Conservation (phyloP, 2,113 vertebrate species). For the Lagopus leucura region DNA sequence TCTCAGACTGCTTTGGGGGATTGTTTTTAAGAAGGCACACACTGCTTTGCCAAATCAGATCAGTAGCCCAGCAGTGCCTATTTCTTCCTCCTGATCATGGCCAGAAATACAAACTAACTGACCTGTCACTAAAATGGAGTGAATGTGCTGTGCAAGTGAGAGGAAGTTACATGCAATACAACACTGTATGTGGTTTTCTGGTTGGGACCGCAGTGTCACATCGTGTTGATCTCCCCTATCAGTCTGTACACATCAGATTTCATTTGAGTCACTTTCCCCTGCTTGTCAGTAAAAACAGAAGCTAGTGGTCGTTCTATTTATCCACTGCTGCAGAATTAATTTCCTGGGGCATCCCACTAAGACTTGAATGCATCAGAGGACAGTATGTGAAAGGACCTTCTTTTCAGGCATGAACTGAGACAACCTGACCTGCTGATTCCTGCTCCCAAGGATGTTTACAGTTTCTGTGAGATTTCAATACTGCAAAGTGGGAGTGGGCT, state of each 20-base stretch:
- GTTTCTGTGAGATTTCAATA: background rate
- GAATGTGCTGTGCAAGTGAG: background rate
- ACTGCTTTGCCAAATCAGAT: conserved; percentile 1
- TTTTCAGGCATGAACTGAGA: background rate
- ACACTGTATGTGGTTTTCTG: background rate
- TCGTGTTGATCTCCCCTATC: background rate
- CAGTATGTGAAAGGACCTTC: background rate
- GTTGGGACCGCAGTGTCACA: background rate
- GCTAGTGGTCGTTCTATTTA: background rate
- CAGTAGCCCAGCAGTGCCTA: background rate
- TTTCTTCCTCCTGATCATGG: background rate
- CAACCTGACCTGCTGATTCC: background rate
- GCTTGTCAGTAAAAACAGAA: background rate
- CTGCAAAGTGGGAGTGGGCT: background rate
- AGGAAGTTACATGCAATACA: background rate
- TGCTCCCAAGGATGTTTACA: background rate
- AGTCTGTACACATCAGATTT: background rate
- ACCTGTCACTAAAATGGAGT: background rate
- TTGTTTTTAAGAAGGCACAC: background rate
- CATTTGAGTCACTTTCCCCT: background rate
- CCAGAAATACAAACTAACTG: conserved; percentile 2
- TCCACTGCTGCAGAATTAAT: background rate
- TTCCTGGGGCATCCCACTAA: background rate
- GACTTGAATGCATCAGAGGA: background rate
- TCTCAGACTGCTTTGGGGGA: conserved; percentile 1